Conservation (phyloP, 2,888 invertebrate genomes). For the Napeogenes inachia region DNA sequence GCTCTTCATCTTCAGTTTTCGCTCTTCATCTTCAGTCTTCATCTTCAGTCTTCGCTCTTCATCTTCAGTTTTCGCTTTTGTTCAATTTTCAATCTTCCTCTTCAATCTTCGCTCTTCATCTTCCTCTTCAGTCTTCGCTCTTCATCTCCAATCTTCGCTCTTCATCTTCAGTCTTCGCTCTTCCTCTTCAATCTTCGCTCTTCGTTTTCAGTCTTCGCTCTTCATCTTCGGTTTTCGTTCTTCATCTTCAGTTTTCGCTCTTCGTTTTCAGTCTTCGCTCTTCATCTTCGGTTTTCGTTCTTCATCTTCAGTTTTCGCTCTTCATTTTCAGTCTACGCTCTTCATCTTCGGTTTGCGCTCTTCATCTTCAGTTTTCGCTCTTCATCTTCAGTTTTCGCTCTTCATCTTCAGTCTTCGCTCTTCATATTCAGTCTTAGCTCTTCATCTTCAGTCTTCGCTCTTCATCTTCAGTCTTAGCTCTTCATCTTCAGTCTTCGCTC, state of each 20-base stretch:
- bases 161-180: slow-evolving; percentile 1
- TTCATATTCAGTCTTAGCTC: neutral
- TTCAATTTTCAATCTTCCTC: too few relatives aligned
- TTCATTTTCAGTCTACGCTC: too few relatives aligned
- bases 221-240: neutral
- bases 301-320: too few relatives aligned
- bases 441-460: neutral
- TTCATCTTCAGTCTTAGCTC: neutral
- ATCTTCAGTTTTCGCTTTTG: neutral
- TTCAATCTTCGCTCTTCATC: neutral
- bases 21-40: neutral
- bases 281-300: neutral
- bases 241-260: slow-evolving; percentile 10
- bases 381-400: neutral
- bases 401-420: neutral
- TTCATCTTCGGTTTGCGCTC: neutral
- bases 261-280: neutral
- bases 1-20: neutral
- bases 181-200: neutral
- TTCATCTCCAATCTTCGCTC: slow-evolving; percentile 11
- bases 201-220: neutral
- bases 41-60: slow-evolving; percentile 14
- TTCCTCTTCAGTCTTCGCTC: slow-evolving; percentile 6
- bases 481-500: neutral
- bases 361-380: too few relatives aligned